phyloP scores from a whole-genome alignment of 2,888 invertebrate genomes.

The Rotaria socialis region DNA sequence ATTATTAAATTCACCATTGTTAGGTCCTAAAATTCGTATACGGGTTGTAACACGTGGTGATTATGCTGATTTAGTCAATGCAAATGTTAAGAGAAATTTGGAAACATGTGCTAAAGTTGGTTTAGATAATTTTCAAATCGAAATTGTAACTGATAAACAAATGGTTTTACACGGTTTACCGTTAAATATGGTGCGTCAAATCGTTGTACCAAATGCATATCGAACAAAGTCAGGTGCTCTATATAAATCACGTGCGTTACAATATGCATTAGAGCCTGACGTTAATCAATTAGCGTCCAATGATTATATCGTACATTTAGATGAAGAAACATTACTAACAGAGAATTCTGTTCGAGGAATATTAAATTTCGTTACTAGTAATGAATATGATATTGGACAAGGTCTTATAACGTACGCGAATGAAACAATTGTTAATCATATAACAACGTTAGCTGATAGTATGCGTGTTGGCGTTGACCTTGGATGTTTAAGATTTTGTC shows the following conservation, averaged over 20 bases:
- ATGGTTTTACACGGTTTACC: conserved; percentile 48
- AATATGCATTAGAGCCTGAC: conserved; percentile 85
- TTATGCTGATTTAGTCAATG: conserved; percentile 79
- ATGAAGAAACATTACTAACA: conserved; percentile 89
- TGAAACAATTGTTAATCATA: conserved; percentile 88
- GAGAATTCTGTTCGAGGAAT: conserved; percentile 69
- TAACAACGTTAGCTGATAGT: conserved; percentile 89
- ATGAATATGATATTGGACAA: conserved; percentile 86
- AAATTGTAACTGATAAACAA: conserved; percentile 84
- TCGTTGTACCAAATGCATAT: conserved; percentile 73
- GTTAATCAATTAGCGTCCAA: conserved; percentile 76
- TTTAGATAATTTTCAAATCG: conserved; percentile 87
- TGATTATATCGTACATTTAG: conserved; percentile 86
- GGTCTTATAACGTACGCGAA: conserved; percentile 91
- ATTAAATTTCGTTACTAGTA: conserved; percentile 44
- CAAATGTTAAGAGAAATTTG: conserved; percentile 66
- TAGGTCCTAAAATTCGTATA: conserved; percentile 89
- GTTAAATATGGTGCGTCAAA: conserved; percentile 27
- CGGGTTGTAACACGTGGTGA: conserved; percentile 88
- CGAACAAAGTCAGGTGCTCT: conserved; percentile 83
- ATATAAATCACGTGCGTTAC: conserved; percentile 87
- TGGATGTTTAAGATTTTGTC: conserved; percentile 88
- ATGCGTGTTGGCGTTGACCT: conserved; percentile 93
- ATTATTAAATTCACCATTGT: conserved; percentile 78
- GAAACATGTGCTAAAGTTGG: conserved; percentile 81